These are phyloP conservation scores for Tethea ocularis DNA, from an alignment of 2,888 invertebrate genomes.

Conservation along the genomic window DNA sequence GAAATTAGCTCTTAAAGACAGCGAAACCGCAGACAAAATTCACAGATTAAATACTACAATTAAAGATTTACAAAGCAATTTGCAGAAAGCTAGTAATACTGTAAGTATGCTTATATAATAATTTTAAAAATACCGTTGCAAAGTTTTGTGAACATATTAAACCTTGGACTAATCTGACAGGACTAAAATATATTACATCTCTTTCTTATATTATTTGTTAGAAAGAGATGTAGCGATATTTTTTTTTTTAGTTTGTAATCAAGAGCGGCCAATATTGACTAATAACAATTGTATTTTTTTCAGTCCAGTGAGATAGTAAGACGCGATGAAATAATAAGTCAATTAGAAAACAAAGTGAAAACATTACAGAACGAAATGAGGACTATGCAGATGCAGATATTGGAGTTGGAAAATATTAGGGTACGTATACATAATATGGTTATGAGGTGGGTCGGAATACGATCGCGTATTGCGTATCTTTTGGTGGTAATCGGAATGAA, in stretches of 20 bases:
- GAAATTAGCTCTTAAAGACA: conserved; percentile 49
- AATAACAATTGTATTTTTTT: background rate
- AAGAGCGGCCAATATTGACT: too few species aligned
- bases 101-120: conserved; percentile 32
- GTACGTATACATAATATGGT: conserved; percentile 32
- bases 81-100: conserved; percentile 38
- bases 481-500: too few species aligned
- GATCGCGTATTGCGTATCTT: too few species aligned
- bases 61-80: conserved; percentile 47
- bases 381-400: conserved; percentile 73
- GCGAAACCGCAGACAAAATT: conserved; percentile 41
- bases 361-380: conserved; percentile 64
- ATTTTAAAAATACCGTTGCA: too few species aligned
- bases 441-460: too few species aligned
- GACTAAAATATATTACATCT: too few species aligned
- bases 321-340: conserved; percentile 50
- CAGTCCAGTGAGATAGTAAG: conserved; percentile 48
- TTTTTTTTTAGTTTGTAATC: too few species aligned
- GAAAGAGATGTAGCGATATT: too few species aligned
- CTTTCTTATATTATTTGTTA: too few species aligned
- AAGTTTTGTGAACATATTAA: too few species aligned
- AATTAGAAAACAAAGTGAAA: conserved; percentile 57
- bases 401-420: conserved; percentile 71
- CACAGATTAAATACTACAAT: conserved; percentile 45
- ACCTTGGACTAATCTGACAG: too few species aligned